These are phyloP conservation scores for Dorcus parallelipipedus DNA, from an alignment of 2,888 invertebrate genomes.

Conservation along the genomic window DNA sequence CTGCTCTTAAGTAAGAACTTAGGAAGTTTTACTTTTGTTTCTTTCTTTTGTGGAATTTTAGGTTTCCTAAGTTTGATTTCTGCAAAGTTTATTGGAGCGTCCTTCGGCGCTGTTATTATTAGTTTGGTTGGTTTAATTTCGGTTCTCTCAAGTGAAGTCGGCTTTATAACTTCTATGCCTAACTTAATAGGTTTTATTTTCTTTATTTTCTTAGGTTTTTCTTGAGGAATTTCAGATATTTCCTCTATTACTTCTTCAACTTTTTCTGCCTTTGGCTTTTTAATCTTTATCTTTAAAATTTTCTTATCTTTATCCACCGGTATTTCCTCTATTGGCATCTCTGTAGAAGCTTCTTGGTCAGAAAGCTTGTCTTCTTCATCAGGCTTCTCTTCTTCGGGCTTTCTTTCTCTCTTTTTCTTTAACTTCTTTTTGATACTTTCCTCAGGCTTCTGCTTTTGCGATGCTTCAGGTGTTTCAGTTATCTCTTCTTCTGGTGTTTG, in stretches of 20 bases:
- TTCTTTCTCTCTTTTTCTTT: not conserved
- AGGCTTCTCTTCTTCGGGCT: slow-evolving; percentile 5
- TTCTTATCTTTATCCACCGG: slow-evolving; percentile 24
- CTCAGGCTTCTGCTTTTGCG: too few relatives aligned
- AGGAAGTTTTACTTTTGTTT: slow-evolving; percentile 50
- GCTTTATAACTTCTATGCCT: slow-evolving; percentile 39
- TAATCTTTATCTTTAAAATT: slow-evolving; percentile 5
- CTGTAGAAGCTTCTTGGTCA: too few relatives aligned
- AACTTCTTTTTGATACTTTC: slow-evolving; percentile 17
- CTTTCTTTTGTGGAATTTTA: slow-evolving; percentile 36
- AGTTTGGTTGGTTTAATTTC: slow-evolving; percentile 60
- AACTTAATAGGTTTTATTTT: slow-evolving; percentile 29
- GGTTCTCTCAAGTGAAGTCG: slow-evolving; percentile 60
- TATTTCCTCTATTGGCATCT: slow-evolving; percentile 17
- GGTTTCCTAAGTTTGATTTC: slow-evolving; percentile 61
- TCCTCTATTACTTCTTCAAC: slow-evolving; percentile 18
- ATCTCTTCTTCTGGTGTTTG: slow-evolving; percentile 34
- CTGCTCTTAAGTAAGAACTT: slow-evolving; percentile 69
- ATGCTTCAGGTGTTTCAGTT: slow-evolving; percentile 38
- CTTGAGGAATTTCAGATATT: slow-evolving; percentile 20
- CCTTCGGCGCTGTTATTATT: slow-evolving; percentile 55
- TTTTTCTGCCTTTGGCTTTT: slow-evolving; percentile 13
- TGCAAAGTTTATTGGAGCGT: slow-evolving; percentile 57
- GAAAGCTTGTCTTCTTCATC: slow-evolving; percentile 14
- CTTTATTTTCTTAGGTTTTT: slow-evolving; percentile 23